These are phyloP conservation scores for Rhinogobio ventralis DNA, from an alignment of 2,797 vertebrate genomes.

Conservation along the genomic window DNA sequence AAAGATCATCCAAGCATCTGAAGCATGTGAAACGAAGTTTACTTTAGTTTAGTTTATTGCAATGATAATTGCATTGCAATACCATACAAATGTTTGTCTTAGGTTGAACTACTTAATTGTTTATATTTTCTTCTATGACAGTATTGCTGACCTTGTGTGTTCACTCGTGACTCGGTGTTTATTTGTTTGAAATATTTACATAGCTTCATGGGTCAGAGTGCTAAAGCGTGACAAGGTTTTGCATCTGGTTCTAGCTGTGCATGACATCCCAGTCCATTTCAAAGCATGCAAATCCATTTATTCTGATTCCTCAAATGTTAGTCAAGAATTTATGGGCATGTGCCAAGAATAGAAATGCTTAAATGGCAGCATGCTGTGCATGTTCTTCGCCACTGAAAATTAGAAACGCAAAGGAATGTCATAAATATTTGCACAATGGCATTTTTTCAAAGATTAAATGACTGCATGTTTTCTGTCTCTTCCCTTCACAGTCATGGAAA, in stretches of 20 bases:
- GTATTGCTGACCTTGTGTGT: background rate
- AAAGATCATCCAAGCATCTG: background rate
- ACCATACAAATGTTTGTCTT: background rate
- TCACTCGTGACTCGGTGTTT: background rate
- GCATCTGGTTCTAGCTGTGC: background rate
- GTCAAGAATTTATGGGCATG: background rate
- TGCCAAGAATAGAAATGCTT: background rate
- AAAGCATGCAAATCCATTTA: background rate
- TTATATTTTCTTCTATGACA: background rate
- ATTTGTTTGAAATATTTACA: background rate
- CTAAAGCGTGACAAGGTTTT: background rate
- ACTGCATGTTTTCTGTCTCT: background rate
- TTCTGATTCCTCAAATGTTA: background rate
- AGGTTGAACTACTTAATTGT: background rate
- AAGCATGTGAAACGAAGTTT: background rate
- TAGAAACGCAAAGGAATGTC: background rate
- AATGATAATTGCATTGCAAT: background rate
- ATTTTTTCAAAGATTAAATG: background rate
- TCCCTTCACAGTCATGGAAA: constrained; percentile 73
- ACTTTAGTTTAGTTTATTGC: too few species aligned
- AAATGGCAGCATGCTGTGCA: background rate
- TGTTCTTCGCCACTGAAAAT: background rate
- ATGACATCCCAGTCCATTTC: background rate
- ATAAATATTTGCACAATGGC: background rate
- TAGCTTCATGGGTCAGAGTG: background rate